Percentiles rank a stretch among this genome's conserved stretches.
Conservation (phyloP, 2,888 invertebrate species). For the Drosophila meridionalis region DNA sequence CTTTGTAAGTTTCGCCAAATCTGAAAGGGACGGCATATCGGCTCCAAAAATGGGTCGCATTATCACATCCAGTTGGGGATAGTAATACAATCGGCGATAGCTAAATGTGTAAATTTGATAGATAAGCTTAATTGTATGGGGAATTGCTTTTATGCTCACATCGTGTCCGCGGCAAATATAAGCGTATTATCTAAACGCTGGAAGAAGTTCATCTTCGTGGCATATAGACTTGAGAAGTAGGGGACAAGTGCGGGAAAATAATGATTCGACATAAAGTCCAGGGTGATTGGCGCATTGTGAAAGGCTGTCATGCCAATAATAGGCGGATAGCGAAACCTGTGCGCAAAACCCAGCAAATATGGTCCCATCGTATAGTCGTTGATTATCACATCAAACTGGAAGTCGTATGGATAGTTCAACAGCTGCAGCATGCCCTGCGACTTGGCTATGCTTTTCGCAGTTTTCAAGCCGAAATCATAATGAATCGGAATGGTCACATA, state of each 20-base stretch:
- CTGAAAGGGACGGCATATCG: conserved; percentile 48
- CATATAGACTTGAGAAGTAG: conserved; percentile 49
- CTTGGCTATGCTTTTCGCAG: conserved; percentile 19
- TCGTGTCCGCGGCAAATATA: conserved; percentile 53
- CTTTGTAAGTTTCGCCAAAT: conserved; percentile 60
- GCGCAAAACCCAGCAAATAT: conserved; percentile 75
- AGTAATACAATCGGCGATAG: conserved; percentile 48
- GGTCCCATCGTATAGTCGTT: conserved; percentile 78
- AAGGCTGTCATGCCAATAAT: conserved; percentile 74
- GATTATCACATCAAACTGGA: conserved; percentile 81
- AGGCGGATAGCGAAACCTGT: conserved; percentile 80
- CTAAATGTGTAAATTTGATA: conserved; percentile 22
- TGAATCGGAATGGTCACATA: conserved; percentile 34
- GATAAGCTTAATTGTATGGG: not conserved
- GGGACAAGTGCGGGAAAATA: conserved; percentile 72
- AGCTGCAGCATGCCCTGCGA: conserved; percentile 67
- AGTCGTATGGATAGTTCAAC: conserved; percentile 71
- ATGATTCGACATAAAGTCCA: conserved; percentile 67
- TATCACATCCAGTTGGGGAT: conserved; percentile 56
- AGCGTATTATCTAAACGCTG: conserved; percentile 67
- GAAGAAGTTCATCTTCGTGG: conserved; percentile 64
- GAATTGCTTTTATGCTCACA: conserved; percentile 37
- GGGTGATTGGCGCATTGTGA: conserved; percentile 56
- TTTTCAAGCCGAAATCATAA: conserved; percentile 44
- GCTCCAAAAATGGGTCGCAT: conserved; percentile 48